Conservation (phyloP, 1,140 invertebrate species). For the Octopus sinensis region DNA sequence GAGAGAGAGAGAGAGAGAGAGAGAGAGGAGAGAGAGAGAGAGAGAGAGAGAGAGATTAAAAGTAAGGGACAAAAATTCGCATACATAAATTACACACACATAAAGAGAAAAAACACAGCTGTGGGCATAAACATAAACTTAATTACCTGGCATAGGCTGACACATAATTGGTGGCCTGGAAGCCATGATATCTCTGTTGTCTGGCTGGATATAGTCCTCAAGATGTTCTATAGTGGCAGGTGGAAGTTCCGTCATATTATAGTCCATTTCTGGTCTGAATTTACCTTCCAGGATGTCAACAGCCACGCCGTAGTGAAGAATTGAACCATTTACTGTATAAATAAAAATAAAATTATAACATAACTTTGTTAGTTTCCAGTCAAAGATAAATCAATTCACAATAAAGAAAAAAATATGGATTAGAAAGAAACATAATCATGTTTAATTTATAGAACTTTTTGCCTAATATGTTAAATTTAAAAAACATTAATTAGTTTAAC, state of each 20-base stretch:
- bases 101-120: no score
- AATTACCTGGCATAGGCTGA: conserved; percentile 45
- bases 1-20: conserved; percentile 11
- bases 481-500: no score
- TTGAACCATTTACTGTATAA: conserved; percentile 2
- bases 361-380: background rate
- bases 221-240: conserved; percentile 23
- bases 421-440: no score
- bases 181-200: conserved; percentile 23
- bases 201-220: conserved; percentile 27
- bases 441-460: no score
- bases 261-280: conserved; percentile 16
- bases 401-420: no score
- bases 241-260: conserved; percentile 13
- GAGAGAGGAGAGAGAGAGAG: background rate
- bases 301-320: conserved; percentile 14
- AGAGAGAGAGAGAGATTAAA: background rate
- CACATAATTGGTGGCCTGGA: conserved; percentile 42
- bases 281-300: conserved; percentile 11
- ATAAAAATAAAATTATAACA: background rate
- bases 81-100: no score
- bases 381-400: background rate
- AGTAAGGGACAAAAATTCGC: background rate
- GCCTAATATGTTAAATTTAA: no score
- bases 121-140: no score